Evolutionary conservation across 2,888 invertebrate genomes (phyloP), one percentile per base, ranked within the genome.

Genomic region (Corbicula japonica): DNA sequence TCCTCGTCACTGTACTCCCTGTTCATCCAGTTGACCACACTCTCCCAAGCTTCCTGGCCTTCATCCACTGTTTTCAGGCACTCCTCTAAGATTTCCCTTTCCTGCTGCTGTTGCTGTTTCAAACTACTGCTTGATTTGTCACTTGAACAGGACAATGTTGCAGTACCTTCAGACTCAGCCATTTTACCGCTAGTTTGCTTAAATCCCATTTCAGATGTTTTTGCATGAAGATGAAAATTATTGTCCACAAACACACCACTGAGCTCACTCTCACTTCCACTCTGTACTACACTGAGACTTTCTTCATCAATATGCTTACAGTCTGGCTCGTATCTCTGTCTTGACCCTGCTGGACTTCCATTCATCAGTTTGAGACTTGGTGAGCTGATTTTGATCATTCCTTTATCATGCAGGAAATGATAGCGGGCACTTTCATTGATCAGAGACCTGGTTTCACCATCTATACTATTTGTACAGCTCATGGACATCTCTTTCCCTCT

Each of bases 381-480:
- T 6, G 83, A 83, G 35, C 80, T 70, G n/a, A 83, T 83, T 44
- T 83, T 83, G 6, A 77, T 72, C 83, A 83, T 83, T 5, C 83
- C 83, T 66, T 83, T 83, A 2, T 83, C 83, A 60, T 83, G 65
- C 4, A 83, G 71, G 54, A 83, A 83, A 60, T 83, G 83, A 52
- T 83, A 83, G 34, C 71, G 73, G 32, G 83, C 79, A 58, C 66
- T 79, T 18, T 76, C 70, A 32, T 70, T 78, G 18, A 65, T 61
- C 1, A 69, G 23, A 34, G 80, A 73, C 30, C 68, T 72, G 12
- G 72, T 62, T 35, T 77, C 74, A 28, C 63, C 68, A 60, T 83
- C 80, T 18, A 83, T 41, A 56, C 83, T 83, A 52, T 76, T 78
- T n/a, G 79, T 76, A 62, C 76, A 74, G 60, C 83, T 83, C 6